A percentile compares a stretch with the other conserved stretches of the same genome.
Evolutionary conservation across 2,888 invertebrate species (phyloP).

Genomic region (Cyclophora albipunctata): DNA sequence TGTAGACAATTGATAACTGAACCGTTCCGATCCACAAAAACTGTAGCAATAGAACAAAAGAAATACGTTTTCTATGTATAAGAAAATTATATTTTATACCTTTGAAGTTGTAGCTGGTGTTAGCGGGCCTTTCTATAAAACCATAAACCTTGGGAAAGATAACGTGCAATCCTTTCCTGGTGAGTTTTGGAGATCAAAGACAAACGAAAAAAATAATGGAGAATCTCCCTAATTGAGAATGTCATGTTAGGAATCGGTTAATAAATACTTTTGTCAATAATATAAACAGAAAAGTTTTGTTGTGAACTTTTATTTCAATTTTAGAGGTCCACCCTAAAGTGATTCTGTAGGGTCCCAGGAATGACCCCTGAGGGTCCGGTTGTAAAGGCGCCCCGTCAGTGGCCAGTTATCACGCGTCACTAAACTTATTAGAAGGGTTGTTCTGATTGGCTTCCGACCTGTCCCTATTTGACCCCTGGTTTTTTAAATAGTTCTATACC

Average conservation of each 20-base stretch:
- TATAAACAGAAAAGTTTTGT: too few relatives aligned
- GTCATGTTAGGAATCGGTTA: too few relatives aligned
- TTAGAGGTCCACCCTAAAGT: too few relatives aligned
- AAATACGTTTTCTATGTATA: slow-evolving; percentile 9
- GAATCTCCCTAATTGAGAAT: too few relatives aligned
- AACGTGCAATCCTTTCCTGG: too few relatives aligned
- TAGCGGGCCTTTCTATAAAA: too few relatives aligned
- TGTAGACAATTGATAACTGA: slow-evolving; percentile 64
- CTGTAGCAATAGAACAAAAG: slow-evolving; percentile 21
- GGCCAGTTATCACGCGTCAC: slow-evolving; percentile 29
- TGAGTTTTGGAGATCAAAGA: too few relatives aligned
- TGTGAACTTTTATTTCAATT: too few relatives aligned
- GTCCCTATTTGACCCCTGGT: slow-evolving; percentile 23
- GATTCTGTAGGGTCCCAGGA: too few relatives aligned
- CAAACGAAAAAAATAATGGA: too few relatives aligned
- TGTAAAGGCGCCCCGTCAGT: slow-evolving; percentile 19
- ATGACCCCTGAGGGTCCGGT: slow-evolving; percentile 20
- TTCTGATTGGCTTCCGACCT: slow-evolving; percentile 26
- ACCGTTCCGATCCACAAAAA: slow-evolving; percentile 48
- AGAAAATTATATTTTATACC: slow-evolving; percentile 11
- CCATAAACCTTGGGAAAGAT: too few relatives aligned
- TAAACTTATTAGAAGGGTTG: slow-evolving; percentile 28
- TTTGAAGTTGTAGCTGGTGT: not conserved
- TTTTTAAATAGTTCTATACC: slow-evolving; percentile 22
- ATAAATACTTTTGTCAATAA: too few relatives aligned